Evolutionary conservation across 2,888 invertebrate genomes (phyloP), one percentile per base, ranked within the genome.

Genomic region (Drosophila gaucha): DNA sequence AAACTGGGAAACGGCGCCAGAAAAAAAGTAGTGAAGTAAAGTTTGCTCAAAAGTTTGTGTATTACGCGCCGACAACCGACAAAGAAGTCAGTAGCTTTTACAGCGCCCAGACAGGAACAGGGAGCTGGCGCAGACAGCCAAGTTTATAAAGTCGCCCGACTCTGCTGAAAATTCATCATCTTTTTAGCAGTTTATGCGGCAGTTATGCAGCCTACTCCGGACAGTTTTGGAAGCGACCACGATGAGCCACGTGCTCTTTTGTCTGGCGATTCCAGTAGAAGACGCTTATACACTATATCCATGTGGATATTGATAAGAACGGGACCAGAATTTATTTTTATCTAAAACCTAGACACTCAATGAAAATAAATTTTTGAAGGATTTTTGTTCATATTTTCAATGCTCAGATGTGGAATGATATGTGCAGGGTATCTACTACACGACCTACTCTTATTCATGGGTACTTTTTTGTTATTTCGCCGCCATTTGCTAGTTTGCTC

Each of bases 1-100:
- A 58, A 33, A 31, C 30, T 28, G 28, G 26, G 26, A 43, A 16
- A 39, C 41, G 50, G 22, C 43, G 28, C 43, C 41, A 49, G 24
- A 52, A 60, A 73, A 46, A 76, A 80, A 88, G 78, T 83, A 80
- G 82, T 88, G 82, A 80, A 89, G 78, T 86, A 86, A 90, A 90
- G 74, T 89, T 90, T 85, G 73, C 75, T 74, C 56, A 69, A 89
- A 89, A 88, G 87, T 90, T 90, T 89, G 85, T 87, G 89, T 89
- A 89, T 88, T 86, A 88, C 75, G 77, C 67, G 71, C 77, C 77
- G 84, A 83, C 83, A 83, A 73, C 65, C 76, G 70, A 68, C 80
- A 79, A 67, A 79, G 73, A 77, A 72, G 46, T 65, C 70, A 71
- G 74, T 78, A 55, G 78, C 75, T 67, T n/a, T n/a, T 56, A 56